phyloP scores from a whole-genome alignment of 1,140 invertebrate species.

The Drosophila athabasca region DNA sequence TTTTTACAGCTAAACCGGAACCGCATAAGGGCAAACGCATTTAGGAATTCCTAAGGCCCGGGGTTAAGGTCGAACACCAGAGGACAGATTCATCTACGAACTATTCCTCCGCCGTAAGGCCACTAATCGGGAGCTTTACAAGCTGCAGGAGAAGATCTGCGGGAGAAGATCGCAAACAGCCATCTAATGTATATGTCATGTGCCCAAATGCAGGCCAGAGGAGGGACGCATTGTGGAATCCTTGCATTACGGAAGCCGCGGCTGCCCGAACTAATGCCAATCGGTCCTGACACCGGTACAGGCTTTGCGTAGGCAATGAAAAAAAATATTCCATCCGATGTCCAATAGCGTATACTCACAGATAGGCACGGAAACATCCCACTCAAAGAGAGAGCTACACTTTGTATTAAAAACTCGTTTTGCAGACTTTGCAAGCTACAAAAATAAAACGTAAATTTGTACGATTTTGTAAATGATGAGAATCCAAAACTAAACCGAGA shows the following conservation, averaged over 20 bases:
- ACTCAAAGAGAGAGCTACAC: background rate
- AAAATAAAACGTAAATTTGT: background rate
- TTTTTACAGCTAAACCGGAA: conserved; percentile 94
- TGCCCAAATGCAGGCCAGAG: conserved; percentile 98
- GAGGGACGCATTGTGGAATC: conserved; percentile 87
- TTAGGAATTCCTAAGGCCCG: conserved; percentile 99
- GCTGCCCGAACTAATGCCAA: conserved; percentile 90
- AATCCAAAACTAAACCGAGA: background rate
- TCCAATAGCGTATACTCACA: too few species aligned
- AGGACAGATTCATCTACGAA: conserved; percentile 99
- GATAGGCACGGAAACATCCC: too few species aligned
- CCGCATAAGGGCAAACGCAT: conserved; percentile 99
- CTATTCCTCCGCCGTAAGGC: conserved; percentile 98
- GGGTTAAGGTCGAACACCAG: conserved; percentile 99
- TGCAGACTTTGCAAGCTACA: background rate
- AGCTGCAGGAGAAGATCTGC: conserved; percentile 98
- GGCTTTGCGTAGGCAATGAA: too few species aligned
- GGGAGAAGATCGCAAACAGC: conserved; percentile 98
- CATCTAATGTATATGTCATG: conserved; percentile 99
- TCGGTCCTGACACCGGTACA: too few species aligned
- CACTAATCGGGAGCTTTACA: conserved; percentile 98
- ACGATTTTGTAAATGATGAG: conserved; percentile 7
- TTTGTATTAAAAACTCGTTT: too few species aligned
- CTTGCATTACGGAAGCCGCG: conserved; percentile 86
- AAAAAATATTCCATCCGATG: too few species aligned